phyloP scores from a whole-genome alignment of 2,888 invertebrate genomes.

The Platycheirus rosarum region DNA sequence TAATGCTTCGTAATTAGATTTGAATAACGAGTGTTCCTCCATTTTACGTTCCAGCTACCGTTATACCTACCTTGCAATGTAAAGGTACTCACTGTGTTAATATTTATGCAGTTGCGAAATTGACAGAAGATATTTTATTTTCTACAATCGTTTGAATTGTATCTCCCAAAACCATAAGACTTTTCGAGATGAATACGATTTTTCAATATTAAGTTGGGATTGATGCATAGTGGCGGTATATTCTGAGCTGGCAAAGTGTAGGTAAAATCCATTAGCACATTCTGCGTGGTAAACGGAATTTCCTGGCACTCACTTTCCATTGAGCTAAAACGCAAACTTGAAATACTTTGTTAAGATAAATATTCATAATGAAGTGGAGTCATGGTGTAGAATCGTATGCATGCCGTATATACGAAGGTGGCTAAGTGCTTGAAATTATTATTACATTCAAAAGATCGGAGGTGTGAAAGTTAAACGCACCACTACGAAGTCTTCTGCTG shows the following conservation, averaged over 20 bases:
- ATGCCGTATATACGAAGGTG: too few relatives aligned
- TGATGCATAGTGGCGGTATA: not conserved
- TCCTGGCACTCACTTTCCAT: not conserved
- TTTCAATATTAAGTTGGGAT: conserved; percentile 19
- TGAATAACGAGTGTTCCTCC: conserved; percentile 54
- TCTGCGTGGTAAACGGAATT: conserved; percentile 24
- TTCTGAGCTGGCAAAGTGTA: conserved; percentile 14
- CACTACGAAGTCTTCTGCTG: too few relatives aligned
- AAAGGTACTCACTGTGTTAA: not conserved
- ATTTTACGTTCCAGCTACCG: not conserved
- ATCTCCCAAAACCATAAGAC: conserved; percentile 30
- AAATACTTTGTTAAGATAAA: too few relatives aligned
- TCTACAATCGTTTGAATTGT: conserved; percentile 28
- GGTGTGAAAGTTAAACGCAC: too few relatives aligned
- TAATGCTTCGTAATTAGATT: conserved; percentile 64
- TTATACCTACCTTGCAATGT: not conserved
- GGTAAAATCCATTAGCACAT: conserved; percentile 56
- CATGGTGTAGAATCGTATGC: too few relatives aligned
- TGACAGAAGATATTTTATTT: conserved; percentile 33
- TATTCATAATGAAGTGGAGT: too few relatives aligned
- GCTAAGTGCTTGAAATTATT: too few relatives aligned
- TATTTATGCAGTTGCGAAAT: conserved; percentile 17
- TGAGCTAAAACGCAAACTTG: not conserved
- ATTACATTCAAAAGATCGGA: too few relatives aligned
- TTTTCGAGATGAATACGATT: conserved; percentile 32